phyloP scores from a whole-genome alignment of 2,888 invertebrate genomes.

The Sylvicola cinctus region DNA sequence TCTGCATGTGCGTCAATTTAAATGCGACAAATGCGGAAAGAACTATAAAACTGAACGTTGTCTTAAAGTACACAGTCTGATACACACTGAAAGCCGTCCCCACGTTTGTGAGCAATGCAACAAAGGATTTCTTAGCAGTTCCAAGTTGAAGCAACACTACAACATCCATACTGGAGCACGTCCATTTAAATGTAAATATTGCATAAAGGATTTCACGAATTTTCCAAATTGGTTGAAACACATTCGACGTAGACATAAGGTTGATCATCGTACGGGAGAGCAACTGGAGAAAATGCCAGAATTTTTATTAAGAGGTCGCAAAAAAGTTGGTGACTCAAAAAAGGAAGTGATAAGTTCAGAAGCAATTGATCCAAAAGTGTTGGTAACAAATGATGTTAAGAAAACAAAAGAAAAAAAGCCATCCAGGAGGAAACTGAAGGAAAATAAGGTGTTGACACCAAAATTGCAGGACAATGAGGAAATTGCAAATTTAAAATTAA shows the following conservation, averaged over 20 bases:
- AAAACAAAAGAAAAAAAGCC: not conserved
- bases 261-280: constrained; percentile 26
- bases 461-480: too few species aligned
- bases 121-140: constrained; percentile 35
- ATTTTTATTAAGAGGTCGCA: constrained; percentile 15
- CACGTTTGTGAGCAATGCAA: constrained; percentile 32
- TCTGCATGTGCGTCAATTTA: constrained; percentile 21
- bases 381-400: not conserved
- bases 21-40: constrained; percentile 25
- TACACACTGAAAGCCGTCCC: constrained; percentile 31
- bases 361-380: not conserved
- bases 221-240: constrained; percentile 39
- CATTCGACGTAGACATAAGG: constrained; percentile 31
- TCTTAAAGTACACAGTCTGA: constrained; percentile 32
- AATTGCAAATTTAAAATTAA: too few species aligned
- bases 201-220: constrained; percentile 34
- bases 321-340: constrained; percentile 4
- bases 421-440: not conserved
- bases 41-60: constrained; percentile 34
- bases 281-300: constrained; percentile 22
- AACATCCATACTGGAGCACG: constrained; percentile 35
- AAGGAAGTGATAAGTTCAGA: too few species aligned
- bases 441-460: too few species aligned
- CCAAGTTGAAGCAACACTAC: constrained; percentile 35
- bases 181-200: constrained; percentile 35